Evolutionary conservation across 1,140 invertebrate genomes (phyloP), one percentile per base, ranked within the genome.

Genomic region (Ceratina australensis): DNA sequence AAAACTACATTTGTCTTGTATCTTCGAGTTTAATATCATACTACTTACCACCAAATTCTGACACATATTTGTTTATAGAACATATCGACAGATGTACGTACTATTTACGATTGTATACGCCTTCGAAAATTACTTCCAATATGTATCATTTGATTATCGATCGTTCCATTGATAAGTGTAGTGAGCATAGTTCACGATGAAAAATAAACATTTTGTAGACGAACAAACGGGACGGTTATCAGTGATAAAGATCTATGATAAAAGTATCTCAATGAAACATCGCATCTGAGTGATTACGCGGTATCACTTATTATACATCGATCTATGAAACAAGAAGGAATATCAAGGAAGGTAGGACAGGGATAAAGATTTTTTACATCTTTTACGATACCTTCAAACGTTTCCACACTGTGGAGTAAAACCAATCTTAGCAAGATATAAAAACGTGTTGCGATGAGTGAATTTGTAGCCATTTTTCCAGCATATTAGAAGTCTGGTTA

Each of bases 351-450:
- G 22, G 33, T 5, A 42, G 10, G 33, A 42, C 7, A 20, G 18
- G 22, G 59, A 5, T 67, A 69, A 63, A 54, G 73, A 69, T 68
- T 84, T n/a, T 67, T 63, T 42, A 54, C 69, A 69, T 61, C 26
- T 56, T n/a, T 84, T 84, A 84, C 81, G 73, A 74, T 84, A 84
- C 78, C 81, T 84, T 83, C 65, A 56, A 5, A 18, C 73, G 22
- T 50, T 80, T 28, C 49, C 50, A 66, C 59, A 56, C 24, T 79
- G 52, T 50, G 20, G 56, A 75, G 56, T 50, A 69, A 79, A 49
- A 66, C 64, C 60, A 75, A 22, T 54, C 28, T 59, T 80, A 84
- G 42, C 24, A 42, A 47, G 50, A 68, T 54, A 76, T 24, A 72
- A 57, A 67, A 54, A 26, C 50, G 49, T 76, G 60, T 80, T 28